Evolutionary conservation across 2,888 invertebrate species (phyloP), one percentile per base, ranked within the genome.

Genomic region (Protula sp.): DNA sequence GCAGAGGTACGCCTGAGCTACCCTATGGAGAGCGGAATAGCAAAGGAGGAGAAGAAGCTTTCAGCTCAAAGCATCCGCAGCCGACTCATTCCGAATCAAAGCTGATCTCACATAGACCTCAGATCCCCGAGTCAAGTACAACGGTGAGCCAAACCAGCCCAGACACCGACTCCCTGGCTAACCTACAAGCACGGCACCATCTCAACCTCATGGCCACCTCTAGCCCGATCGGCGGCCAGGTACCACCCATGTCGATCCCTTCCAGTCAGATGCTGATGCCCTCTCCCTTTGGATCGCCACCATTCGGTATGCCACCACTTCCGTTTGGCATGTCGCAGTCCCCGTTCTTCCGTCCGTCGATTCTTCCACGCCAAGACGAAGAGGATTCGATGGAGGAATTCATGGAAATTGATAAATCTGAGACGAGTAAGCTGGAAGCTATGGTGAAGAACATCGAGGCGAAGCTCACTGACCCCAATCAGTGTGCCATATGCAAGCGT

Each of bases 401-500:
- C 61, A 98, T 98, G 83, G 98, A 98, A 85, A 89, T 97, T 61
- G 91, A 91, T 59, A 94, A 92, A 83, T 94, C 95, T 55, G 97
- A 98, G 84, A 95, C 95, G 24, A 89, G 91, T 58, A 97, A 98
- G 83, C 86, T 98, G 54, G 94, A 98, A 80, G 92, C 94, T 77
- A 85, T 98, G 74, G 97, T 97, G 61, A 94, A 95, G 81, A 94
- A 92, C 82, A 95, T 94, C 82, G 66, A 77, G 31, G 22, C 9
- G 5, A 26, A 30, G 45, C 4, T 27, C 14, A 81, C 81, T 9
- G 98, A 98, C 83, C 97, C 98, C 1, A 98, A 99, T 81, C 94
- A 98, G 83, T 98, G 98, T 84, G 90, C 95, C 62, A 92, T 99
- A 72, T 99, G 98, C 81, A 92, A 94, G 82, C 87, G 94, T 67